Percentiles rank a stretch among this genome's conserved stretches.
phyloP scores from a whole-genome alignment of 1,140 invertebrate species.

The Aphaenogaster ashmeadi region DNA sequence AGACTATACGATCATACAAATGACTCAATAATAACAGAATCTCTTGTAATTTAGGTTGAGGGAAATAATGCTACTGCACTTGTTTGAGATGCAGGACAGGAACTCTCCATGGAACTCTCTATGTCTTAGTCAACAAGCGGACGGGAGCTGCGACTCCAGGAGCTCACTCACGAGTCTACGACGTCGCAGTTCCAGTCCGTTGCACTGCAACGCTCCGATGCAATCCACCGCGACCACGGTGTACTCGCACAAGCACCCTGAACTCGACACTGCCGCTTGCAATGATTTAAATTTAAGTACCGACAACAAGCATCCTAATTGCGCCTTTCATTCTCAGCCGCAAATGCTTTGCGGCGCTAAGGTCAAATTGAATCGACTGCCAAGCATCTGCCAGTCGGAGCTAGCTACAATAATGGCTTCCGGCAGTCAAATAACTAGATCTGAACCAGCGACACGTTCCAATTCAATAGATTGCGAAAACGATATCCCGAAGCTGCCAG shows the following conservation, averaged over 20 bases:
- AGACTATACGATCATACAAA: no score
- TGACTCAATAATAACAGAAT: conserved; percentile 2
- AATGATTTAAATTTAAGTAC: conserved; percentile 70
- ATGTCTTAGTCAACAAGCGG: conserved; percentile 78
- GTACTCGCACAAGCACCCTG: conserved; percentile 79
- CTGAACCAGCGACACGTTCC: conserved; percentile 82
- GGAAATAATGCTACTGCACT: conserved; percentile 87
- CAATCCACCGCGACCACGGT: conserved; percentile 59
- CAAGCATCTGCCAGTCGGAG: conserved; percentile 72
- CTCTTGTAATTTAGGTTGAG: conserved; percentile 69
- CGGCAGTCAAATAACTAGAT: conserved; percentile 77
- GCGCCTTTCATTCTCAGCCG: conserved; percentile 68
- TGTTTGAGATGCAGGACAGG: conserved; percentile 87
- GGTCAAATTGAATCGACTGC: conserved; percentile 58
- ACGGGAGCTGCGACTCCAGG: conserved; percentile 76
- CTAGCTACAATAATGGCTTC: conserved; percentile 71
- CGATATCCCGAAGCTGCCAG: conserved; percentile 77
- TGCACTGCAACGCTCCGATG: conserved; percentile 67
- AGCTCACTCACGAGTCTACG: conserved; percentile 72
- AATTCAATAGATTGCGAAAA: conserved; percentile 84
- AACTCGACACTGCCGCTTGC: conserved; percentile 71
- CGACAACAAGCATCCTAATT: conserved; percentile 73
- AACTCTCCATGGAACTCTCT: conserved; percentile 81
- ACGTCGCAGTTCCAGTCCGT: conserved; percentile 75
- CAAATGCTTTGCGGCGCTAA: conserved; percentile 65